Conservation (phyloP, 2,888 invertebrate genomes). For the Leucophenga montana region DNA sequence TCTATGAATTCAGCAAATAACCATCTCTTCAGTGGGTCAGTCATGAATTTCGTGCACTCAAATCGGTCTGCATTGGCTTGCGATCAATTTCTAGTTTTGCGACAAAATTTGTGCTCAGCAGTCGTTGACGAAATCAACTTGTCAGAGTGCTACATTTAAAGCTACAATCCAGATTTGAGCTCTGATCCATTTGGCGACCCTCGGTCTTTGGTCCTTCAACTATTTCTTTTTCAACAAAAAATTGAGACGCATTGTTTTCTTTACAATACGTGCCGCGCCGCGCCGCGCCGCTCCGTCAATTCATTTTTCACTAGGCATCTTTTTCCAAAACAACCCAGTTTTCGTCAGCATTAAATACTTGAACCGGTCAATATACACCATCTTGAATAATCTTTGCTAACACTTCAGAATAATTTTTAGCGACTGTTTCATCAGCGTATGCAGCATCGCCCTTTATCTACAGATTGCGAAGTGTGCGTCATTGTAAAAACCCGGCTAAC, state of each 20-base stretch:
- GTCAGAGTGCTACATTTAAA: constrained; percentile 95
- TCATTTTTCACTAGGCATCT: too few relatives aligned
- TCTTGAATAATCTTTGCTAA: too few relatives aligned
- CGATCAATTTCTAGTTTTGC: constrained; percentile 85
- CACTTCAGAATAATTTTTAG: too few relatives aligned
- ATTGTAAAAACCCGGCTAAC: too few relatives aligned
- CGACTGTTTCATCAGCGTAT: too few relatives aligned
- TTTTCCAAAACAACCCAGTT: too few relatives aligned
- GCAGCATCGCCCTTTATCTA: too few relatives aligned
- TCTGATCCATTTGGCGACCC: constrained; percentile 99
- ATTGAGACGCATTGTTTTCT: constrained; percentile 96
- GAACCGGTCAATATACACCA: too few relatives aligned
- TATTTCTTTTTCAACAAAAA: constrained; percentile 99
- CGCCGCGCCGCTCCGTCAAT: too few relatives aligned
- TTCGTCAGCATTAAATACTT: too few relatives aligned
- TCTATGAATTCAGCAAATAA: constrained; percentile 97
- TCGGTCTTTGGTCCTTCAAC: constrained; percentile 98
- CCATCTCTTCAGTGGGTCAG: constrained; percentile 94
- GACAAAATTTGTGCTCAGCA: constrained; percentile 91
- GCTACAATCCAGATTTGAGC: constrained; percentile 96
- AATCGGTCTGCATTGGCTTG: constrained; percentile 90
- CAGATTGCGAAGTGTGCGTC: too few relatives aligned
- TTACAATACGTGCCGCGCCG: constrained; percentile 96
- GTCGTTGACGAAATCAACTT: constrained; percentile 94
- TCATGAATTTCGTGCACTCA: constrained; percentile 91